phyloP scores from a whole-genome alignment of 1,140 invertebrate genomes.

The Laodelphax striatellus region DNA sequence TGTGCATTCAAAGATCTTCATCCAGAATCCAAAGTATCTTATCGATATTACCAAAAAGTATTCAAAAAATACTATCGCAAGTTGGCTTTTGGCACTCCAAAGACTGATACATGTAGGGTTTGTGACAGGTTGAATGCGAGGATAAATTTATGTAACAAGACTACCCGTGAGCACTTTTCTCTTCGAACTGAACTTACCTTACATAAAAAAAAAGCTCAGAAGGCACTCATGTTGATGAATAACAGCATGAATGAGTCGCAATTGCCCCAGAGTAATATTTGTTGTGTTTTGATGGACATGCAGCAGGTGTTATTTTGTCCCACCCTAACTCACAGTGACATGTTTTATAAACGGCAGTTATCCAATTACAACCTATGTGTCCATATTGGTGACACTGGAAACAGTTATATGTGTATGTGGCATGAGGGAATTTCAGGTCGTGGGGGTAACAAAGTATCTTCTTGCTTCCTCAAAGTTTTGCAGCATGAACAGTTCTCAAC shows the following conservation, averaged over 20 bases:
- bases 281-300: neutral
- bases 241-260: neutral
- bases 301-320: constrained; percentile 1
- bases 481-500: no score
- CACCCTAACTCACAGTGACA: neutral
- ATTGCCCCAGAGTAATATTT: neutral
- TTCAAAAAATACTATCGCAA: neutral
- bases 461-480: neutral
- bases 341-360: constrained; percentile 14
- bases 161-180: neutral
- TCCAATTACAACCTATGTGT: constrained; percentile 12
- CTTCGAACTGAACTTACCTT: neutral
- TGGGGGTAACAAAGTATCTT: neutral
- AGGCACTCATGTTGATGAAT: neutral
- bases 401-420: constrained; percentile 14
- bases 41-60: neutral
- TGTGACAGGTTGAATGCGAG: neutral
- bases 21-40: neutral
- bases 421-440: constrained; percentile 10
- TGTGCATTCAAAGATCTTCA: no score
- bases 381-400: constrained; percentile 12
- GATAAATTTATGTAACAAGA: neutral
- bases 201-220: neutral
- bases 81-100: neutral
- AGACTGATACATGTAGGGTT: neutral